These are phyloP conservation scores for Camponotus vicinus DNA, from an alignment of 1,140 invertebrate genomes.

Conservation along the genomic window DNA sequence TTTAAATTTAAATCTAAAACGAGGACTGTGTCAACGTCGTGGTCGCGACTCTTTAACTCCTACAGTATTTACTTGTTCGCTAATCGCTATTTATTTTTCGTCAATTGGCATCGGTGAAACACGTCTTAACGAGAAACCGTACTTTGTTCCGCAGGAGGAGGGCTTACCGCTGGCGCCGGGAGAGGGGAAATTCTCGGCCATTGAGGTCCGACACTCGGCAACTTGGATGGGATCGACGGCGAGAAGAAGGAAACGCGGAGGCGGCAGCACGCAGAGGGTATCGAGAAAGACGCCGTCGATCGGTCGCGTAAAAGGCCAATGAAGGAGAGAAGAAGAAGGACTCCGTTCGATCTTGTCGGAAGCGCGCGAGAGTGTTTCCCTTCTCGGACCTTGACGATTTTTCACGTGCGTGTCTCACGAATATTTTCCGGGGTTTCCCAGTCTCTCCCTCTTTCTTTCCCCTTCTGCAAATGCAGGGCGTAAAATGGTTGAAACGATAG, in stretches of 20 bases:
- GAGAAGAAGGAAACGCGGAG: conserved; percentile 1
- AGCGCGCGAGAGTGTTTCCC: background rate
- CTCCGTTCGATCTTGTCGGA: conserved; percentile 33
- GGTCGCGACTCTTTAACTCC: background rate
- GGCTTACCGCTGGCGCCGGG: background rate
- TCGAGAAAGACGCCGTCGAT: conserved; percentile 13
- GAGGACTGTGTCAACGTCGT: background rate
- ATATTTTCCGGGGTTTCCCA: background rate
- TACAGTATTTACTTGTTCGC: background rate
- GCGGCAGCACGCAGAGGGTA: conserved; percentile 21
- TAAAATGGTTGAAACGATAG: background rate
- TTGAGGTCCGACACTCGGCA: background rate
- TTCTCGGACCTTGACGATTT: background rate
- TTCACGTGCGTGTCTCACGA: background rate
- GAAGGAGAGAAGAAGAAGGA: background rate
- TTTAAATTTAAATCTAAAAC: background rate
- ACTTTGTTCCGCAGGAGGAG: conserved; percentile 23
- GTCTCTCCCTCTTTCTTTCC: no score
- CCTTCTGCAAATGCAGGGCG: background rate
- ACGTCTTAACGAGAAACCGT: background rate
- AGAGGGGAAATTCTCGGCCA: background rate
- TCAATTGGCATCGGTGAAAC: background rate
- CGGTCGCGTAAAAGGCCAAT: background rate
- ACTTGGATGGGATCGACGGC: conserved; percentile 45
- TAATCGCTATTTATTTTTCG: background rate